phyloP scores from a whole-genome alignment of 2,797 vertebrate genomes.

The Crenichthys baileyi region DNA sequence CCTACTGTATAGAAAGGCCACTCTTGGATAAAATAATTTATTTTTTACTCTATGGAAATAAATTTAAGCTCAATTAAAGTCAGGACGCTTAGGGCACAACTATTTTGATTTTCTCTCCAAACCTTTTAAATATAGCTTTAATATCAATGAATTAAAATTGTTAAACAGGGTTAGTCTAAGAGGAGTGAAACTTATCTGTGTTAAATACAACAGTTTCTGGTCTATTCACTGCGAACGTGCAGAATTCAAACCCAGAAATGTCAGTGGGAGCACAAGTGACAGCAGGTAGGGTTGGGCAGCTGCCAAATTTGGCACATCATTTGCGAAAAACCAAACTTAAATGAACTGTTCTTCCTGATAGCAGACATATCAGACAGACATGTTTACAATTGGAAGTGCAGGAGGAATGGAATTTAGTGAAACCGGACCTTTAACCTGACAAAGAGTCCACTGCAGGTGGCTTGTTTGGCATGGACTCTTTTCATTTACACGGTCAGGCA shows the following conservation, averaged over 20 bases:
- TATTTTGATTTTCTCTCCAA: not conserved
- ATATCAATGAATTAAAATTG: not conserved
- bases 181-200: not conserved
- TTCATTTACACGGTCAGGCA: conserved; percentile 65
- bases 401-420: conserved; percentile 17
- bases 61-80: not conserved
- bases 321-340: conserved; percentile 22
- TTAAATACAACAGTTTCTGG: not conserved
- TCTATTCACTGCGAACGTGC: not conserved
- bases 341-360: conserved; percentile 39
- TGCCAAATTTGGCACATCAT: conserved; percentile 38
- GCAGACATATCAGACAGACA: conserved; percentile 23
- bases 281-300: conserved; percentile 6
- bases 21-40: not conserved
- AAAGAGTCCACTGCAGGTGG: conserved; percentile 42
- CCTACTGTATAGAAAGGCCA: not conserved
- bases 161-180: not conserved
- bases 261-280: not conserved
- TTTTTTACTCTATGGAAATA: not conserved
- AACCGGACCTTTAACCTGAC: conserved; percentile 53
- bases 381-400: conserved; percentile 21
- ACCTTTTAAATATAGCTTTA: not conserved
- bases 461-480: conserved; percentile 65
- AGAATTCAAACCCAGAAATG: not conserved
- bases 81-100: not conserved